Conservation (phyloP, 2,797 vertebrate species). For the Echeneis naucrates region DNA sequence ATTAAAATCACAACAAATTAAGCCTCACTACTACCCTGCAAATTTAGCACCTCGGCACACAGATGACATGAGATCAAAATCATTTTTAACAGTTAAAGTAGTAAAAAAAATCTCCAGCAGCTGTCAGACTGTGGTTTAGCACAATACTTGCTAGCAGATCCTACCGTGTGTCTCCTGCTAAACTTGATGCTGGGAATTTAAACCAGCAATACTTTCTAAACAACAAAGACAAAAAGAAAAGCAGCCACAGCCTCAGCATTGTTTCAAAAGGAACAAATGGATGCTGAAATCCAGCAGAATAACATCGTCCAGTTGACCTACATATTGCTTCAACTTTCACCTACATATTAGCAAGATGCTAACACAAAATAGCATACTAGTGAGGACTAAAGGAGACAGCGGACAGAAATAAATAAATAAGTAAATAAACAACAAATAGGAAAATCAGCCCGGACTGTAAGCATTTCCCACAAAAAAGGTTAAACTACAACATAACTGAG, state of each 20-base stretch:
- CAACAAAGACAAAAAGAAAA: too few relatives aligned
- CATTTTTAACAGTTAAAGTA: too few relatives aligned
- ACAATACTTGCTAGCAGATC: constrained; percentile 7
- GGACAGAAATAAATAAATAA: too few relatives aligned
- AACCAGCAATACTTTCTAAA: accelerated
- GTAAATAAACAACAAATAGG: too few relatives aligned
- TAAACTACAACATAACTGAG: background rate
- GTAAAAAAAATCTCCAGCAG: background rate
- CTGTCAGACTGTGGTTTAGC: constrained; percentile 18
- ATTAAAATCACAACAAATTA: background rate
- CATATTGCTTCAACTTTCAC: constrained; percentile 77
- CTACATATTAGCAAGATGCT: constrained; percentile 73
- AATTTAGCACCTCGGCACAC: background rate
- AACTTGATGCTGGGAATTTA: background rate
- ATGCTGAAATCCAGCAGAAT: background rate
- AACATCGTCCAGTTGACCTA: constrained; percentile 49
- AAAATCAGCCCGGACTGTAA: accelerated
- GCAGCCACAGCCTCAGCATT: too few relatives aligned
- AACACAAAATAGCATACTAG: constrained; percentile 12
- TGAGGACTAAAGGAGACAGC: background rate
- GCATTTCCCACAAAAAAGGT: too few relatives aligned
- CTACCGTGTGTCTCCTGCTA: background rate
- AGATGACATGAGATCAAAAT: background rate
- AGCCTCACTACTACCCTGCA: accelerated
- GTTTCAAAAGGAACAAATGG: accelerated